Evolutionary conservation across 2,797 vertebrate species (phyloP).

Genomic region (Columba guinea): DNA sequence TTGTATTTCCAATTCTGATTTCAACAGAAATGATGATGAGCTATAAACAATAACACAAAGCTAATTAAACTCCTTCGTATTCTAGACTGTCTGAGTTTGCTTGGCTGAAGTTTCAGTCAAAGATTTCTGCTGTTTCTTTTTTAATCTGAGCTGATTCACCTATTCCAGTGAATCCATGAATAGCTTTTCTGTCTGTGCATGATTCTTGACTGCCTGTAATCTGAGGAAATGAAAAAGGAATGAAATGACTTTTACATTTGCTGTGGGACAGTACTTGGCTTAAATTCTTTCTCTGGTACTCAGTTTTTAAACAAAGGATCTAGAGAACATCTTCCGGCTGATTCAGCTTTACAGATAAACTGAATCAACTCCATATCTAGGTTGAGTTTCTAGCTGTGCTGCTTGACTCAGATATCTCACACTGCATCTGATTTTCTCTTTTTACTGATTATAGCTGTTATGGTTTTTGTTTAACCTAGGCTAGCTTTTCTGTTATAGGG

Average conservation of each 20-base stretch:
- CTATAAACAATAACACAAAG: background rate
- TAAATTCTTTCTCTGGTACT: constrained; percentile 44
- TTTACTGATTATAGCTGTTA: background rate
- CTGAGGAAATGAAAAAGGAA: constrained; percentile 21
- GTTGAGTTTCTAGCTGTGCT: background rate
- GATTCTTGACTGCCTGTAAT: constrained; percentile 17
- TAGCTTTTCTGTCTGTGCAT: constrained; percentile 21
- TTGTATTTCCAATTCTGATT: background rate
- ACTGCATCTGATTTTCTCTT: constrained; percentile 17
- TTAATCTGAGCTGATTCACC: constrained; percentile 29
- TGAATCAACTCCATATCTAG: background rate
- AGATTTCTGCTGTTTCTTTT: background rate
- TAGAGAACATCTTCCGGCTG: background rate
- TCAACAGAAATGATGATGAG: background rate
- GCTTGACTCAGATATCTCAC: background rate
- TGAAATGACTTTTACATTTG: constrained; percentile 26
- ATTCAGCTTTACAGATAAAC: background rate
- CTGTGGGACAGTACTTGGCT: background rate
- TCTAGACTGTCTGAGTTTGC: background rate
- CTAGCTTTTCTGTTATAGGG: background rate
- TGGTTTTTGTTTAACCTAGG: constrained; percentile 13
- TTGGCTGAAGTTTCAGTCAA: constrained; percentile 8
- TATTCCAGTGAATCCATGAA: constrained; percentile 16
- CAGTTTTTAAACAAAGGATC: constrained; percentile 21
- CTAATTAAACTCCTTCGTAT: background rate